A percentile compares a stretch with the other conserved stretches of the same genome.
These are phyloP conservation scores for Parasteatoda lunata DNA, from an alignment of 2,888 invertebrate genomes.

Conservation along the genomic window DNA sequence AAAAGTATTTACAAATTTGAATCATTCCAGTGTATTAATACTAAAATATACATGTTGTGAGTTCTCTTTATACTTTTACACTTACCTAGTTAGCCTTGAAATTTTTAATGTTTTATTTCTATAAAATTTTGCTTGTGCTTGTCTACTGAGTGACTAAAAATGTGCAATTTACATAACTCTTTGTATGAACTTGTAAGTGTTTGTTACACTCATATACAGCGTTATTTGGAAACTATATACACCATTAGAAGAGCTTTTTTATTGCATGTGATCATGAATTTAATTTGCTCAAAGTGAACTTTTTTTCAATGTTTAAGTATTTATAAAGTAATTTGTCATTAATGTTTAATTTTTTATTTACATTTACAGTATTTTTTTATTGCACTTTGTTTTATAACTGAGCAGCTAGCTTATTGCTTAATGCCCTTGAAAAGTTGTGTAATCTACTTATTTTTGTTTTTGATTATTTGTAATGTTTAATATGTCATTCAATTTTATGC, in stretches of 20 bases:
- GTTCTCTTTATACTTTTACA: slow-evolving; percentile 52
- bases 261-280: slow-evolving; percentile 14
- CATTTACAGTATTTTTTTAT: not conserved
- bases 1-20: slow-evolving; percentile 8
- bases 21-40: slow-evolving; percentile 37
- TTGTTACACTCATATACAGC: slow-evolving; percentile 48
- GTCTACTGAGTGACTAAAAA: slow-evolving; percentile 34
- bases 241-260: slow-evolving; percentile 54
- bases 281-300: slow-evolving; percentile 42
- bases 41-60: slow-evolving; percentile 30
- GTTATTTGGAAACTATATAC: slow-evolving; percentile 46
- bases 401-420: not conserved
- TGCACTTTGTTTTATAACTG: not conserved
- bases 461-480: not conserved
- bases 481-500: not conserved
- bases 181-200: slow-evolving; percentile 44
- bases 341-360: not conserved
- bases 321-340: not conserved
- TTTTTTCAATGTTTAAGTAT: not conserved
- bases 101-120: slow-evolving; percentile 51
- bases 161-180: slow-evolving; percentile 53
- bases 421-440: not conserved
- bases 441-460: not conserved
- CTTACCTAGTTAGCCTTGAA: slow-evolving; percentile 44
- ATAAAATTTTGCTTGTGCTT: slow-evolving; percentile 42